Conservation (phyloP, 1,140 invertebrate genomes). For the Phortica variegata region DNA sequence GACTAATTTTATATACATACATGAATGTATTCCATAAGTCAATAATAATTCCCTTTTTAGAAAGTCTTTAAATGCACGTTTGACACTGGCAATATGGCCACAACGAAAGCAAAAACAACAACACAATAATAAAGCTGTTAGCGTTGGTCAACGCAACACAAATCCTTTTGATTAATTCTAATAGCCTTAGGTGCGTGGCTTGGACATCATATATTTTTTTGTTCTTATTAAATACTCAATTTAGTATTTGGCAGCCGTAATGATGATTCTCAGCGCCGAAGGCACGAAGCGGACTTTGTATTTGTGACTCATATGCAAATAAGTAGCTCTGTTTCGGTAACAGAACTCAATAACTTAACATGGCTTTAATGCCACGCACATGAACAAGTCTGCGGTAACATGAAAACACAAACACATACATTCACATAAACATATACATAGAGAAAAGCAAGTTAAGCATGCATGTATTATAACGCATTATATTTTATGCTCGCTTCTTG, state of each 20-base stretch:
- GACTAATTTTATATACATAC: too few species aligned
- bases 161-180: conserved; percentile 55
- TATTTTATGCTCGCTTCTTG: too few species aligned
- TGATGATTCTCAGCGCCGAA: conserved; percentile 23
- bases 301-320: conserved; percentile 53
- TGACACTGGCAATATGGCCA: too few species aligned
- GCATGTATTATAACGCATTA: too few species aligned
- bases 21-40: too few species aligned
- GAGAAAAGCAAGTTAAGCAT: too few species aligned
- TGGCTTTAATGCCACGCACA: conserved; percentile 38
- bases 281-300: too few species aligned
- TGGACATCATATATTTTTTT: conserved; percentile 49
- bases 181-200: conserved; percentile 47
- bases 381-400: conserved; percentile 2
- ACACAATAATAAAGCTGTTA: too few species aligned
- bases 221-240: conserved; percentile 53
- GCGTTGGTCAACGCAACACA: conserved; percentile 29
- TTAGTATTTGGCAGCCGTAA: conserved; percentile 26
- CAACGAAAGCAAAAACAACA: too few species aligned
- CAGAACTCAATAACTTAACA: conserved; percentile 43
- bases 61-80: too few species aligned
- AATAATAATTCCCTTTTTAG: too few species aligned
- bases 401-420: conserved; percentile 1
- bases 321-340: conserved; percentile 15
- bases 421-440: conserved; percentile 7